Base-by-base conservation (phyloP, 2,888 invertebrate species). In the Idaea straminata region DNA sequence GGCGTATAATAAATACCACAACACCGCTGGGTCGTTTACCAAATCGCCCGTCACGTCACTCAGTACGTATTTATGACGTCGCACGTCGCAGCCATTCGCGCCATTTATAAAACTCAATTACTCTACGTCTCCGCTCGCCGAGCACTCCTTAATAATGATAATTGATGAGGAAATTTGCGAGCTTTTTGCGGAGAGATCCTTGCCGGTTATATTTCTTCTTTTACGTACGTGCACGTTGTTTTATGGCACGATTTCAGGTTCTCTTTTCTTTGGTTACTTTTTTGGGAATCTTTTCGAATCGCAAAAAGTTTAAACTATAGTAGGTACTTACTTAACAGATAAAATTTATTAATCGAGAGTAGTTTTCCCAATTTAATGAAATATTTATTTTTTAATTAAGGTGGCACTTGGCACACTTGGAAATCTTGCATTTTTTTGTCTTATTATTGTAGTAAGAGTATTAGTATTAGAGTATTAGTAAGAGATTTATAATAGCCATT, bases 61-160 rank as follows among this genome's bases (percentile, higher is more conserved):
- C 71, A 72, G 61, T 64, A 69, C 76, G 72, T 80, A 78, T 82
- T 84, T 84, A 83, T 84, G 84, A 86, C 84, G 25, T 25, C 25
- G 25, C 66, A 76, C 74, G 72, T 83, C 83, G 82, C 79, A 47
- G 47, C 47, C 66, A 59, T 59, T 79, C 83, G 73, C 84, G 86
- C 87, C 91, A 89, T 92, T 91, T 91, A 87, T 91, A 91, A 91
- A 92, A 91, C 92, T 91, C 92, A 92, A 92, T 92, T 92, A 91
- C 89, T 79, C 77, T 78, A 80, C 85, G 86, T 83, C 78, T 78
- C 63, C 80, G 73, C 76, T 76, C 78, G 76, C 77, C 81, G 78
- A 47, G 78, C 83, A 79, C 83, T 83, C 87, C 86, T 87, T 89
- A 90, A 91, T 91, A 92, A 92, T 91, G 91, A 91, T 92, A 92